Base-by-base conservation (phyloP, 2,888 invertebrate species). In the Nomada fucata region DNA sequence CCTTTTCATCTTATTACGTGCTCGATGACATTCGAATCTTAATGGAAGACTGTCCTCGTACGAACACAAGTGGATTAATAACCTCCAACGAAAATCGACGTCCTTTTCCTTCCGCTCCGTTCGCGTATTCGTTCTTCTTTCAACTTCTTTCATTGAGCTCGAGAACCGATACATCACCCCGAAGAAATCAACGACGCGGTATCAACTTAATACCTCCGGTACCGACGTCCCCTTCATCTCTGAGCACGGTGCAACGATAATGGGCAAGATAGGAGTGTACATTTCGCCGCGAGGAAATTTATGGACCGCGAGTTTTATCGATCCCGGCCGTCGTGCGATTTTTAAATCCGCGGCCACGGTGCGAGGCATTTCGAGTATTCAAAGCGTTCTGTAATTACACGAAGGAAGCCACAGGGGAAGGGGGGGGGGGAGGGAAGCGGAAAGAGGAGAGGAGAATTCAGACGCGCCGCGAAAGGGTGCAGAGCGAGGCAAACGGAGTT, bases 401-500 rank as follows among this genome's bases (percentile, higher is more conserved):
- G 64, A 29, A 3, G 52, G 53, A 18, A 20, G 44, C 20, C 29
- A 9, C n/a, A 13, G 42, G 15, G 36, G 44, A 11, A 15, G 26
- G 23, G 18, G 47, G 10, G 2, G 26, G 9, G 7, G 15, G 18
- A 2, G 44, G 1, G 11, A n/a, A 36, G 26, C 1, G 55, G 23
- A n/a, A 23, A 20, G 15, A 20, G 26, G 60, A 64, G 53, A 67
- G 69, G 71, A 75, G 83, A 83, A 83, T 84, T 83, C 70, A 83
- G 74, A 68, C 78, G 85, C 70, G 76, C 68, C 76, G 88, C 72
- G 73, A 36, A 79, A 83, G 79, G 77, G 77, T 79, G 83, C 71
- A 87, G 83, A 88, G 72, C 80, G 82, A 85, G 72, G 85, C 76
- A 59, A 71, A 75, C 77, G 77, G 76, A 83, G 85, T 88, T 88